Conservation (phyloP, 64 coral and sea anemone genomes). For the Pocillopora damicornis region DNA sequence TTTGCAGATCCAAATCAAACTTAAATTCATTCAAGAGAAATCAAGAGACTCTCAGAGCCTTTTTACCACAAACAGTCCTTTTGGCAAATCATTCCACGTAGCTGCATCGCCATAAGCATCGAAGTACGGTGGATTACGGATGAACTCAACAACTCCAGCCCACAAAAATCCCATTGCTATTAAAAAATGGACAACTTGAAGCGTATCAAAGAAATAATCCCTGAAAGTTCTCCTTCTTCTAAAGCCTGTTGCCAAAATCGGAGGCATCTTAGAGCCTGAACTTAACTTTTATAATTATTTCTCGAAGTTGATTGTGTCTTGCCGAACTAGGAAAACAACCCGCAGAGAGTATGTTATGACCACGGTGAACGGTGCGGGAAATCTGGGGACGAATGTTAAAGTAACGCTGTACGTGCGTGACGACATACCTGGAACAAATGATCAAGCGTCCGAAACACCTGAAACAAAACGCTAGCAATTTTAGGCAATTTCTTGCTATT, state of each 20-base stretch:
- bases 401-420: not conserved
- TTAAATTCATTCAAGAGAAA: too few species aligned
- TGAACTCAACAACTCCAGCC: constrained; percentile 86
- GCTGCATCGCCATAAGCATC: constrained; percentile 85
- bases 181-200: constrained; percentile 79
- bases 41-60: not conserved
- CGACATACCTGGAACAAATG: not conserved
- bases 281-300: not conserved
- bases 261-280: constrained; percentile 39
- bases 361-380: not conserved
- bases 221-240: constrained; percentile 39
- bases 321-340: not conserved
- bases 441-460: not conserved
- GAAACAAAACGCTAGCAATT: not conserved
- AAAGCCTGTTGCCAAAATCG: constrained; percentile 55
- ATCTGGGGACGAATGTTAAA: not conserved
- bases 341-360: not conserved
- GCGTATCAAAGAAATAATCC: constrained; percentile 18
- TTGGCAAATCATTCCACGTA: constrained; percentile 52
- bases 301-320: not conserved
- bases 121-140: constrained; percentile 77
- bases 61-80: constrained; percentile 77
- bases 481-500: not conserved
- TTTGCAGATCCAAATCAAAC: too few species aligned
- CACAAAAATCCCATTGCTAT: constrained; percentile 65